Evolutionary conservation across 2,797 vertebrate species (phyloP).

Genomic region (Semaprochilodus insignis): DNA sequence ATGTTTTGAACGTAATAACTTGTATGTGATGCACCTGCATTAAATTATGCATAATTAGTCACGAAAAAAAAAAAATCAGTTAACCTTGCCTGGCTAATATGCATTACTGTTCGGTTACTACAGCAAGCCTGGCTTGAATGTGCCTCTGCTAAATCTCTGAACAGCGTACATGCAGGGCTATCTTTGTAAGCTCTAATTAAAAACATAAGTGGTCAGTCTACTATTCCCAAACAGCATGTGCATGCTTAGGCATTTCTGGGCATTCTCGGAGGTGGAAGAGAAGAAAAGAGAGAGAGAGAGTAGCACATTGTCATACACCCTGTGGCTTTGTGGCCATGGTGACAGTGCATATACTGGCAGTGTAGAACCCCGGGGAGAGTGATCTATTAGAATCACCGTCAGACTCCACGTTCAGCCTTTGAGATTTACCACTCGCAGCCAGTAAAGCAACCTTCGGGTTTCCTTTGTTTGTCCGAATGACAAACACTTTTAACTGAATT

Average conservation of each 20-base stretch:
- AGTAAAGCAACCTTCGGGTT: conserved; percentile 15
- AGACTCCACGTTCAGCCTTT: conserved; percentile 25
- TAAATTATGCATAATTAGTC: conserved; percentile 1
- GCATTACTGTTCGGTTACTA: background rate
- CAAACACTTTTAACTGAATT: conserved; percentile 14
- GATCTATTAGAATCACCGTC: conserved; percentile 51
- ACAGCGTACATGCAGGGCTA: background rate
- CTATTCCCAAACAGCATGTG: background rate
- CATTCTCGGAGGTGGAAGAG: background rate
- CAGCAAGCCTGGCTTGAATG: background rate
- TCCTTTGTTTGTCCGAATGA: conserved; percentile 20
- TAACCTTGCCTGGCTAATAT: background rate
- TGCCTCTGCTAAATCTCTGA: background rate
- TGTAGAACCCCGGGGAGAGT: conserved; percentile 45
- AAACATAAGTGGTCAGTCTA: conserved; percentile 3
- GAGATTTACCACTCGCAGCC: conserved; percentile 21
- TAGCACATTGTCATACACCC: conserved; percentile 36
- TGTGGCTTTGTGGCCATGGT: conserved; percentile 66
- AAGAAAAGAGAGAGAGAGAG: conserved; percentile 17
- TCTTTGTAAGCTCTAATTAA: background rate
- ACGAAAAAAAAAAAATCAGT: background rate
- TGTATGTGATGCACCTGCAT: background rate
- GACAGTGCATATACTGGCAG: conserved; percentile 59
- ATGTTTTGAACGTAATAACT: background rate
- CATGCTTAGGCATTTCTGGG: background rate